Base-by-base conservation (phyloP, 2,888 invertebrate species). In the Drosophila birchii region DNA sequence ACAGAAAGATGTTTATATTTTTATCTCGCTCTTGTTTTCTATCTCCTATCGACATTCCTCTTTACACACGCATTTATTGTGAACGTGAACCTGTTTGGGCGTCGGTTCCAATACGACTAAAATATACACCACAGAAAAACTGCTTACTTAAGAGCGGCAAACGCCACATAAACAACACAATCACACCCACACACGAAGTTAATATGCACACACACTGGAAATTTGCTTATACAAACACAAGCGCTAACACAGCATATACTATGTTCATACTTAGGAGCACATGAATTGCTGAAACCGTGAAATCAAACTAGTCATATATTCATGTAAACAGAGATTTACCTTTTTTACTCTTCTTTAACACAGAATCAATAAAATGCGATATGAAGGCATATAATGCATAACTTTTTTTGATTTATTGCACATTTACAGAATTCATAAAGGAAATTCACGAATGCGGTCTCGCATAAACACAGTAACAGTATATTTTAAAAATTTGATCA, bases 41-140 rank as follows among this genome's bases (percentile, higher is more conserved):
- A 26, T 45, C 34, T 36, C 18, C 43, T 20, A 49, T 74, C 54
- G 38, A 70, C 61, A 39, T 49, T 61, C 60, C 41, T 18, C 41
- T 23, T 12, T 14, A 34, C 41, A 57, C 60, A 41, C 32, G 34
- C 51, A 16, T 53, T 11, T 32, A 45, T 41, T 26, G 55, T 29
- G 62, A 82, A 83, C 82, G 51, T 34, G 62, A 82, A 83, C 82
- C 78, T 72, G 72, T 79, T 78, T 59, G 63, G 64, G 61, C 74
- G 60, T 68, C 70, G 74, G 58, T 82, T 88, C 73, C 71, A 62
- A 62, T 75, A 61, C 78, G 70, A 83, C 82, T 83, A 67, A 85
- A 81, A 81, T 67, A 81, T 67, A 68, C 58, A 54, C 62, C 44
- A 72, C 72, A 75, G 56, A 56, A 75, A 77, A 53, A 36, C 23